A percentile compares a stretch with the other conserved stretches of the same genome.
Conservation (phyloP, 2,113 vertebrate species). For the Chaetodon auriga region DNA sequence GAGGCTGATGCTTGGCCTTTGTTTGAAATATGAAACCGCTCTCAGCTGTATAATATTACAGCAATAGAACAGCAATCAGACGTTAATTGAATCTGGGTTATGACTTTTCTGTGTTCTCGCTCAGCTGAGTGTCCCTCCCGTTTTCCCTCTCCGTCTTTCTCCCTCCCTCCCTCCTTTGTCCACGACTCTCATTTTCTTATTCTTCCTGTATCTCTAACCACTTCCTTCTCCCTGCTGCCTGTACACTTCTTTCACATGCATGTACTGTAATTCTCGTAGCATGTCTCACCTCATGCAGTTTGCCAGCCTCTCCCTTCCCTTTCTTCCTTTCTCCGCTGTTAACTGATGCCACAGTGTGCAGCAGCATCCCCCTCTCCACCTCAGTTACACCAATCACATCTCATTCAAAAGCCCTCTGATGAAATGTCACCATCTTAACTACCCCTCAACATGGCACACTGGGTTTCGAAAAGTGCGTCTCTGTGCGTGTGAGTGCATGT, state of each 20-base stretch:
- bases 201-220: conserved; percentile 26
- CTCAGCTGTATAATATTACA: conserved; percentile 80
- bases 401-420: conserved; percentile 64
- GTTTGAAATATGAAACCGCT: conserved; percentile 80
- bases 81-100: conserved; percentile 82
- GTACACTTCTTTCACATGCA: conserved; percentile 3
- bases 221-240: conserved; percentile 26
- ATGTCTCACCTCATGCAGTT: conserved; percentile 2
- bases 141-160: conserved; percentile 43
- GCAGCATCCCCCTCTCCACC: conserved; percentile 29
- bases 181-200: conserved; percentile 46
- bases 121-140: conserved; percentile 66
- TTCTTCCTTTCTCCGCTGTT: conserved; percentile 16
- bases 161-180: neutral
- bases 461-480: conserved; percentile 54
- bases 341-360: conserved; percentile 36
- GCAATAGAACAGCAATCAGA: conserved; percentile 79
- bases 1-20: conserved; percentile 76
- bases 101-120: conserved; percentile 79
- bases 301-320: neutral
- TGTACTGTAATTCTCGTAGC: neutral
- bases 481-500: conserved; percentile 22
- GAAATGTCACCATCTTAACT: conserved; percentile 72
- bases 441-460: conserved; percentile 55
- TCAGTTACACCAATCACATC: conserved; percentile 49